Evolutionary conservation across 2,888 invertebrate genomes (phyloP), one percentile per base, ranked within the genome.

Genomic region (Perizoma affinitatum): DNA sequence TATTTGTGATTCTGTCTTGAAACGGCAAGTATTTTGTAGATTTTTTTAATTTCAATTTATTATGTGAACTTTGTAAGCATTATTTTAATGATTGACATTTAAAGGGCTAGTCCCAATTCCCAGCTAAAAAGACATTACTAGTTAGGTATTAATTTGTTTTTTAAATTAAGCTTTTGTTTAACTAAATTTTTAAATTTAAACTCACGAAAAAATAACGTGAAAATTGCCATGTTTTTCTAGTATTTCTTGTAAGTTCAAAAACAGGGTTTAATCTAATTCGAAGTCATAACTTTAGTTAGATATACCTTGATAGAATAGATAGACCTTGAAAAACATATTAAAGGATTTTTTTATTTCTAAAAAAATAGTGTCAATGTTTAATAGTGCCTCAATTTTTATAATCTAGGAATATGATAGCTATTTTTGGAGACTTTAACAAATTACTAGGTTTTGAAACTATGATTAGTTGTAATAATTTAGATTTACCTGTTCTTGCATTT

Each of bases 361-460:
- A 22, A 49, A 47, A 54, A 9, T 62, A 62, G 65, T 68, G 68
- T 67, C 70, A 73, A 72, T 70, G 65, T 74, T 50, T 59, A 63
- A 49, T 65, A 58, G 68, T 72, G 73, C 72, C 74, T 75, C 74
- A 73, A 69, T 61, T 45, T n/a, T 67, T 9, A 54, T 55, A 48
- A 48, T 7, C 54, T 42, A 52, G 22, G 22, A 22, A 46, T 51
- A 47, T 8, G 0, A 36, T 44, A 5, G 4, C 6, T 49, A 45
- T 59, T 59, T 59, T 54, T 51, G 34, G 42, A 43, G 1, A 42
- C n/a, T 59, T 54, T 59, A 38, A 9, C 10, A 48, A 41, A 54
- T 11, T 57, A 34, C 11, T 48, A 58, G 41, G 7, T 54, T 54
- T 47, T 42, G 22, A n/a, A 42, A 53, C 49, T 40, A 53, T 53